A percentile compares a stretch with the other conserved stretches of the same genome.
Evolutionary conservation across 2,797 vertebrate species (phyloP).

Genomic region (Hybognathus amarus): DNA sequence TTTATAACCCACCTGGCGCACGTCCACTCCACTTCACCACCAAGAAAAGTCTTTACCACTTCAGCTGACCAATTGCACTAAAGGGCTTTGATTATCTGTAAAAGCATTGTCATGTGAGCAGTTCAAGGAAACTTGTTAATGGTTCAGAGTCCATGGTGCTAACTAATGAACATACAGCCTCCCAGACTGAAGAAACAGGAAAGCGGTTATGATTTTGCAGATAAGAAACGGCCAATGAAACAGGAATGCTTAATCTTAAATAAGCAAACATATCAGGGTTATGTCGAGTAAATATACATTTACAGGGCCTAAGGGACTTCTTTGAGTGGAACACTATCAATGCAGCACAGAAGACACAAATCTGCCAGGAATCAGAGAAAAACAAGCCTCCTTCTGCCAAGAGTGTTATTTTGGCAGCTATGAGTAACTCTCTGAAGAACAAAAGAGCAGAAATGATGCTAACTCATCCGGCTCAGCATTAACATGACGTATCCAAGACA

Average conservation of each 20-base stretch:
- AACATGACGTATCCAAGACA: background rate
- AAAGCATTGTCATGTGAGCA: background rate
- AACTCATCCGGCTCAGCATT: background rate
- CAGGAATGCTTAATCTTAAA: slow-evolving; percentile 1
- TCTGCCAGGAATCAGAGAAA: slow-evolving; percentile 33
- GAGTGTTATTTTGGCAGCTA: slow-evolving; percentile 17
- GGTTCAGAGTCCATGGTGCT: slow-evolving; percentile 41
- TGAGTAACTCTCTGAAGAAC: slow-evolving; percentile 2
- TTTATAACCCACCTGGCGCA: slow-evolving; percentile 31
- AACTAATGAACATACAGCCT: slow-evolving; percentile 19
- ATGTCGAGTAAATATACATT: slow-evolving; percentile 42
- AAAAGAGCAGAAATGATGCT: slow-evolving; percentile 12
- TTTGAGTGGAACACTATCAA: slow-evolving; percentile 13
- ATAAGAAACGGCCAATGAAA: slow-evolving; percentile 48
- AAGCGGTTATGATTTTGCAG: slow-evolving; percentile 43
- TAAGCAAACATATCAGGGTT: slow-evolving; percentile 33
- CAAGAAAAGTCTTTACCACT: slow-evolving; percentile 20
- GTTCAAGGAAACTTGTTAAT: slow-evolving; percentile 19
- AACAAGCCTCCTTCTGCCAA: slow-evolving; percentile 14
- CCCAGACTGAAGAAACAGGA: slow-evolving; percentile 22
- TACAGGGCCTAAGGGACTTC: background rate
- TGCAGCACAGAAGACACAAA: slow-evolving; percentile 12
- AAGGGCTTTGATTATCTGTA: slow-evolving; percentile 21
- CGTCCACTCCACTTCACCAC: slow-evolving; percentile 7
- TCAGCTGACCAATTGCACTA: slow-evolving; percentile 8